Base-by-base conservation (phyloP, 2,113 vertebrate genomes). In the Tympanuchus pallidicinctus region DNA sequence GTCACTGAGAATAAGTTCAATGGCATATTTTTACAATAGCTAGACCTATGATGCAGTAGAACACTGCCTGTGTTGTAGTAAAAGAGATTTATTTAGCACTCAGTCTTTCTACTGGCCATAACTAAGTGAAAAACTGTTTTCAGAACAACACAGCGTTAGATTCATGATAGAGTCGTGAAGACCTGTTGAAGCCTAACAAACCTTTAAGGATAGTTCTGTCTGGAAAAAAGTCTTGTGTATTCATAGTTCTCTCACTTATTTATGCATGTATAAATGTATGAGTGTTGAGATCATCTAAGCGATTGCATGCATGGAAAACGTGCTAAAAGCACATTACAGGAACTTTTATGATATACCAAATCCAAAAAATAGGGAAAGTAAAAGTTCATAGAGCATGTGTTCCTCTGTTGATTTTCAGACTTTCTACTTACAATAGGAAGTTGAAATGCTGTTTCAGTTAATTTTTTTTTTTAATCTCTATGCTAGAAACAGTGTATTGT, bases 21-120 rank as follows among this genome's bases (percentile, higher is more conserved):
- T 6, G 67, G 32, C 17, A 19, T 89, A 50, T 94, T 70, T 86
- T 92, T 91, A 43, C 40, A 87, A 73, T 73, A 65, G 45, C 34
- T 63, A 81, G 74, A 87, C 28, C 34, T 90, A n/a, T 82, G 81
- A 89, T 78, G 27, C 65, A 84, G 74, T 89, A 76, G 88, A 94
- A 24, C 28, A 11, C 18, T 77, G 21, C 22, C 21, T 84, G 54
- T 81, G 63, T 75, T 75, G 34, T 65, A 75, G 34, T 69, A 86
- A 90, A 82, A 89, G 24, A 69, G 74, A 78, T 89, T 89, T 86
- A 63, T 91, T 86, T 86, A 65, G 45, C 25, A 82, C 45, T 85
- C 61, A 74, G 25, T 74, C 45, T 83, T 88, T 91, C 67, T 79
- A 64, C 74, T 85, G 77, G 40, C 69, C 47, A 82, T 67, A 90